Evolutionary conservation across 1,140 invertebrate species (phyloP).

Genomic region (Acromyrmex charruanus): DNA sequence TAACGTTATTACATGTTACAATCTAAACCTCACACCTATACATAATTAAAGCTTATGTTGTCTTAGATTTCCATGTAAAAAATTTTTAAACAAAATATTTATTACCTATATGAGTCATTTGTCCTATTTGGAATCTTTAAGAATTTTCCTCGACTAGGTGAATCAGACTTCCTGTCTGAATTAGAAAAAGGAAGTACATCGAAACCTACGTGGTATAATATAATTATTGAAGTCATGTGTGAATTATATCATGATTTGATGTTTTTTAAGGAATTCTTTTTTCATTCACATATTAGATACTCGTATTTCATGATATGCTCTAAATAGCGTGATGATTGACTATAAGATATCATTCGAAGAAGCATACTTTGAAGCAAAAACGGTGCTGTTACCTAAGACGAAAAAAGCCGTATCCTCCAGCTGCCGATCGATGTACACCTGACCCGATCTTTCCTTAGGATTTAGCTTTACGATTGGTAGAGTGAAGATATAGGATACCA

Average conservation of each 20-base stretch:
- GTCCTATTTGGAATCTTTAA: slow-evolving; percentile 3
- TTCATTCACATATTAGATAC: not conserved
- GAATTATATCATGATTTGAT: not conserved
- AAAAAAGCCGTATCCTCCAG: slow-evolving; percentile 59
- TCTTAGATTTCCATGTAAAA: not conserved
- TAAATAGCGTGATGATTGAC: slow-evolving; percentile 7
- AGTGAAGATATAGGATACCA: slow-evolving; percentile 59
- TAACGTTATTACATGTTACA: not conserved
- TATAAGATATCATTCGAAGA: not conserved
- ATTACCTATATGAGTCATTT: not conserved
- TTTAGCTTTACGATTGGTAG: slow-evolving; percentile 72
- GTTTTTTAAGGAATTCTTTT: not conserved
- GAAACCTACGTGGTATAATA: not conserved
- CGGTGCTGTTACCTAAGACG: slow-evolving; percentile 20
- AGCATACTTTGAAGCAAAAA: not conserved
- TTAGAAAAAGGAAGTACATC: not conserved
- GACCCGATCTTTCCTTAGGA: slow-evolving; percentile 55
- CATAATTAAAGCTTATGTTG: not conserved
- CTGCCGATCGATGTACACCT: slow-evolving; percentile 72
- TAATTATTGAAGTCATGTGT: not conserved
- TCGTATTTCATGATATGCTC: slow-evolving; percentile 1
- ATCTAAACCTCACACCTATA: not conserved
- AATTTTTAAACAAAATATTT: not conserved
- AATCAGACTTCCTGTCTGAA: not conserved
- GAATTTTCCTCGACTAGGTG: not conserved